Percentiles rank a stretch among this genome's conserved stretches.
Evolutionary conservation across 1,140 invertebrate genomes (phyloP).

Genomic region (Drosophila suzukii): DNA sequence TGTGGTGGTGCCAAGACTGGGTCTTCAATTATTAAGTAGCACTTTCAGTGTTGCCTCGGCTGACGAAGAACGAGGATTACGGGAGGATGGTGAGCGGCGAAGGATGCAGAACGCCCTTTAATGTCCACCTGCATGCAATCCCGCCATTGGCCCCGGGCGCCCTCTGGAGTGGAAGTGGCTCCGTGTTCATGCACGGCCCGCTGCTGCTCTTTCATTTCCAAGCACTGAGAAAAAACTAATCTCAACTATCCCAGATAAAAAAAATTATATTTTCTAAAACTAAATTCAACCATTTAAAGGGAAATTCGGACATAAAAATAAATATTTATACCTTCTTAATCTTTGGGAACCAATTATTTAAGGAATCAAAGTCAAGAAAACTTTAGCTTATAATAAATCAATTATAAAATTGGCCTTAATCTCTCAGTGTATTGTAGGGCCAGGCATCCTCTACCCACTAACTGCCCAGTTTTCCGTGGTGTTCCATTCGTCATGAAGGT

Average conservation of each 20-base stretch:
- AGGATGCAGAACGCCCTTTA: conserved; percentile 51
- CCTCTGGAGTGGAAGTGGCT: conserved; percentile 40
- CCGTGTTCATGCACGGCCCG: conserved; percentile 22
- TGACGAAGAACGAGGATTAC: not conserved
- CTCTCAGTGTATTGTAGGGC: not conserved
- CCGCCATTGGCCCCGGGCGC: conserved; percentile 59
- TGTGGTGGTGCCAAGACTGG: conserved; percentile 33
- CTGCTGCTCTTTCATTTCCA: conserved; percentile 37
- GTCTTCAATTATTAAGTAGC: conserved; percentile 54
- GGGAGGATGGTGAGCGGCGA: conserved; percentile 1
- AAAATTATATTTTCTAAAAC: too few species aligned
- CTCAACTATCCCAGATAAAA: too few species aligned
- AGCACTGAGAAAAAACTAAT: conserved; percentile 4
- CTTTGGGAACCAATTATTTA: too few species aligned
- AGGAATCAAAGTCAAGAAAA: too few species aligned
- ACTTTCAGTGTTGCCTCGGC: conserved; percentile 36
- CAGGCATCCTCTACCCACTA: conserved; percentile 13
- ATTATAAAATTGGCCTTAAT: not conserved
- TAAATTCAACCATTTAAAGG: not conserved
- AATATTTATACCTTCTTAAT: too few species aligned
- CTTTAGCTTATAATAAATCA: not conserved
- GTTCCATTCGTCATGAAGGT: conserved; percentile 14
- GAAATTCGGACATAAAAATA: too few species aligned
- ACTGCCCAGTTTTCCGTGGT: conserved; percentile 11
- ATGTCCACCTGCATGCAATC: conserved; percentile 65